These are phyloP conservation scores for Muraenolepis orangiensis DNA, from an alignment of 2,797 vertebrate species.

Conservation along the genomic window DNA sequence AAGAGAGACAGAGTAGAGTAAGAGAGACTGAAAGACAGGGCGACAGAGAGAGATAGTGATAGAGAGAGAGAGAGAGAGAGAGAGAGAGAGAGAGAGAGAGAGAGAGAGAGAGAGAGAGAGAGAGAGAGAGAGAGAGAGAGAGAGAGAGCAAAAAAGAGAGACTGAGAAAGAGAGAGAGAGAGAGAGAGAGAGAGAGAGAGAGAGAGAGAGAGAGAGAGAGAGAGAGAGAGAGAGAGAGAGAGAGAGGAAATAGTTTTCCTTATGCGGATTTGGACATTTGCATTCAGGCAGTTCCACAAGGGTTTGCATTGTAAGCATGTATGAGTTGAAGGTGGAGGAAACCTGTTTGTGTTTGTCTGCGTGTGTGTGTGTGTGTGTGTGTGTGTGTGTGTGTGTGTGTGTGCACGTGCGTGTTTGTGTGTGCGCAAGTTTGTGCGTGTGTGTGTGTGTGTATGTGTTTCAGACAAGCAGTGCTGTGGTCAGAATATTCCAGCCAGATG, in stretches of 20 bases:
- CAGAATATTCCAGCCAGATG: constrained; percentile 61
- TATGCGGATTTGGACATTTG: constrained; percentile 11
- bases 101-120: too few relatives aligned
- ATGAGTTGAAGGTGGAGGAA: constrained; percentile 15
- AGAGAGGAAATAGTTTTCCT: neutral
- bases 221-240: neutral
- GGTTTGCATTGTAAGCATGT: constrained; percentile 5
- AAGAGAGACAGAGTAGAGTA: too few relatives aligned
- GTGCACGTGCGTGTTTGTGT: constrained; percentile 24
- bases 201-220: neutral
- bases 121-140: too few relatives aligned
- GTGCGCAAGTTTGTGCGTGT: neutral
- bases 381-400: constrained; percentile 16
- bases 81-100: too few relatives aligned
- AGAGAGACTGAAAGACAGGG: neutral
- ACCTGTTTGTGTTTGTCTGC: constrained; percentile 2
- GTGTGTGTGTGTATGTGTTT: neutral
- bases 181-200: neutral
- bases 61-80: neutral
- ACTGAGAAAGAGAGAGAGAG: too few relatives aligned
- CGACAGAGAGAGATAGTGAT: neutral
- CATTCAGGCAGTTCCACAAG: constrained; percentile 22
- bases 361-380: constrained; percentile 6
- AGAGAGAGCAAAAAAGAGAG: too few relatives aligned
- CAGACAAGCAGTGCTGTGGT: constrained; percentile 27